These are phyloP conservation scores for Scomber japonicus DNA, from an alignment of 2,113 vertebrate genomes.

Conservation along the genomic window DNA sequence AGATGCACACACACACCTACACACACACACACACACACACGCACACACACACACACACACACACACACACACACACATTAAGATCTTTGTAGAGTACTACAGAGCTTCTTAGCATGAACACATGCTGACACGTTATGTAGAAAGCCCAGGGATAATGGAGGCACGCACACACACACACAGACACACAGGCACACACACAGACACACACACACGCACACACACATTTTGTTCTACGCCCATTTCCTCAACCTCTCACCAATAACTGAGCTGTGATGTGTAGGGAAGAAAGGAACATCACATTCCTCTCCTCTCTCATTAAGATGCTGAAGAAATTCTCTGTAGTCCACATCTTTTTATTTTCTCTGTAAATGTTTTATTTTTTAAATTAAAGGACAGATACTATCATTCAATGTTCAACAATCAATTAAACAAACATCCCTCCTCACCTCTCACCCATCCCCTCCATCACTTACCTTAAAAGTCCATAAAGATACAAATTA, in stretches of 20 bases:
- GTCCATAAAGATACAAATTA: too few relatives aligned
- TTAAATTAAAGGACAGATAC: too few relatives aligned
- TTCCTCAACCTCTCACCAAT: constrained; percentile 46
- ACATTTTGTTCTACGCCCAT: neutral
- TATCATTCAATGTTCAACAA: too few relatives aligned
- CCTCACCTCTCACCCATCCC: too few relatives aligned
- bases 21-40: too few relatives aligned
- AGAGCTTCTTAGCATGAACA: neutral
- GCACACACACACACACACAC: too few relatives aligned
- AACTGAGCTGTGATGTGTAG: constrained; percentile 49
- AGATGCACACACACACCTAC: too few relatives aligned
- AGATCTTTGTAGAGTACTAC: neutral
- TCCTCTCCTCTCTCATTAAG: constrained; percentile 25
- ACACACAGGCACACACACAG: constrained; percentile 6
- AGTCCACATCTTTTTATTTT: constrained; percentile 6
- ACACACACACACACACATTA: too few relatives aligned
- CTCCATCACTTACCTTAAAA: too few relatives aligned
- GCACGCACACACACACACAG: constrained; percentile 5
- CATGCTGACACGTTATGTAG: neutral
- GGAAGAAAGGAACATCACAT: constrained; percentile 47
- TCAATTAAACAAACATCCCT: too few relatives aligned
- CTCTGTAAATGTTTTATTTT: too few relatives aligned
- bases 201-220: neutral
- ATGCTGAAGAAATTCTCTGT: constrained; percentile 31
- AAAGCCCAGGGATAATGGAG: neutral